These are phyloP conservation scores for Drusus annulatus DNA, from an alignment of 1,140 invertebrate species.

Conservation along the genomic window DNA sequence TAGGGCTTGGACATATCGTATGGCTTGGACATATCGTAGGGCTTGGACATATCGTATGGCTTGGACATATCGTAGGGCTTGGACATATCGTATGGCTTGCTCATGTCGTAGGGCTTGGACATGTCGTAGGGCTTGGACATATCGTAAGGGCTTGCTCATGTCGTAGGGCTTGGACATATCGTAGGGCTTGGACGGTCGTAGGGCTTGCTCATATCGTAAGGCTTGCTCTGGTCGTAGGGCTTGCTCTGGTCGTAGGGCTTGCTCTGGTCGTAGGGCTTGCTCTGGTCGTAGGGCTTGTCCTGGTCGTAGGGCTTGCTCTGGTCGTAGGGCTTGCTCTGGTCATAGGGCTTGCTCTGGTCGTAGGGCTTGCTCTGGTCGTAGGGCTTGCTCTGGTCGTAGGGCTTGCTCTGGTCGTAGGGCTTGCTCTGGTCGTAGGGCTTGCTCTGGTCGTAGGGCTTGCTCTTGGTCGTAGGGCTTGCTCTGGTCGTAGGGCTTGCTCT, in stretches of 20 bases:
- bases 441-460: slow-evolving; percentile 35
- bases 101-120: background rate
- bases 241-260: slow-evolving; percentile 32
- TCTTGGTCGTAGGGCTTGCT: slow-evolving; percentile 31
- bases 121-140: slow-evolving; percentile 35
- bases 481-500: slow-evolving; percentile 29
- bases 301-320: no score
- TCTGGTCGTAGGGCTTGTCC: background rate
- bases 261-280: slow-evolving; percentile 1
- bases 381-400: slow-evolving; percentile 42
- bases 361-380: slow-evolving; percentile 29
- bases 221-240: slow-evolving; percentile 16
- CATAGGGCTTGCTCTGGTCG: background rate
- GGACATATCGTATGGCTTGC: background rate
- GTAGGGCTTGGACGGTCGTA: background rate
- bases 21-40: slow-evolving; percentile 24
- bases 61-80: slow-evolving; percentile 31
- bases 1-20: slow-evolving; percentile 45
- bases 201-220: background rate
- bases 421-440: slow-evolving; percentile 44
- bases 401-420: slow-evolving; percentile 37
- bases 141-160: background rate
- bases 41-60: slow-evolving; percentile 36
- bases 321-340: no score
- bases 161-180: slow-evolving; percentile 12